Evolutionary conservation across 2,113 vertebrate genomes (phyloP).

Genomic region (Speoplatyrhinus poulsoni): DNA sequence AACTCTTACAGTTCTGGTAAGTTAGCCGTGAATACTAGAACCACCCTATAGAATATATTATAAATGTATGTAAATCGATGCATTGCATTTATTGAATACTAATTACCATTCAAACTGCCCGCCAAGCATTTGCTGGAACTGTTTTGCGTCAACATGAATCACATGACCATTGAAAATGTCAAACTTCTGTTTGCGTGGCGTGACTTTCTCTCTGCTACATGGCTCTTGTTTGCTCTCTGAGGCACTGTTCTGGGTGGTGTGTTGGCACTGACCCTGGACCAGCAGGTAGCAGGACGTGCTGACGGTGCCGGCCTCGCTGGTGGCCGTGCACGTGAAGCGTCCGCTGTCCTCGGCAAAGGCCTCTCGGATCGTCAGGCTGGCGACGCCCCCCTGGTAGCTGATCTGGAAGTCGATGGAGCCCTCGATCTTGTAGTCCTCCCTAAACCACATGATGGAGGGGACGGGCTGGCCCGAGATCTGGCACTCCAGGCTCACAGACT

Average conservation of each 20-base stretch:
- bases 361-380: constrained; percentile 90
- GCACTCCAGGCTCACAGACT: constrained; percentile 92
- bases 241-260: not conserved
- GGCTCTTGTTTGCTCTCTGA: too few species aligned
- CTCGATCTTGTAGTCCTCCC: constrained; percentile 97
- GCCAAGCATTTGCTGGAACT: too few species aligned
- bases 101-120: too few species aligned
- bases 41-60: too few species aligned
- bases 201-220: too few species aligned
- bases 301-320: constrained; percentile 89
- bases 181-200: too few species aligned
- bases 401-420: constrained; percentile 97
- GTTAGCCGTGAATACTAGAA: too few species aligned
- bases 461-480: constrained; percentile 88
- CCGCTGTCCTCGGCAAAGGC: constrained; percentile 98
- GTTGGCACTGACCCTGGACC: constrained; percentile 80
- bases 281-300: constrained; percentile 93
- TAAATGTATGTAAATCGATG: too few species aligned
- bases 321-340: constrained; percentile 93
- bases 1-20: too few species aligned
- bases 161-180: too few species aligned
- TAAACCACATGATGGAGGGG: constrained; percentile 89
- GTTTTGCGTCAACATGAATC: too few species aligned
- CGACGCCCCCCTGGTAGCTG: constrained; percentile 81
- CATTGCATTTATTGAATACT: too few species aligned